Evolutionary conservation across 2,888 invertebrate species (phyloP).

Genomic region (Lasioglossum pauxillum): DNA sequence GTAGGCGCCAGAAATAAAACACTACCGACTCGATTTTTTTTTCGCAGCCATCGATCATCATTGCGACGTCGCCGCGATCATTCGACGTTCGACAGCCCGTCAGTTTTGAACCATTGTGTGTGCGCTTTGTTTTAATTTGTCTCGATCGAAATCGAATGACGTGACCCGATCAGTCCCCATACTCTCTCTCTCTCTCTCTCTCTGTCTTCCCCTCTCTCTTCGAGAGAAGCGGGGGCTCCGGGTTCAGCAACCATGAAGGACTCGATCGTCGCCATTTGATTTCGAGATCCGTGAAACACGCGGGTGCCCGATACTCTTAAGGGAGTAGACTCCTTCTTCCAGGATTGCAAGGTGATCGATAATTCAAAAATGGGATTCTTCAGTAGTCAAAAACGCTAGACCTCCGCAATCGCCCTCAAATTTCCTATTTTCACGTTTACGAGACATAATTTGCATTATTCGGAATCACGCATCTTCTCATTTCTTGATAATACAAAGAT

Average conservation of each 20-base stretch:
- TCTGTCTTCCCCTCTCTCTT: neutral
- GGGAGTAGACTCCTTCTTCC: no score
- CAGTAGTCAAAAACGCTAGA: no score
- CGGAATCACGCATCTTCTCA: no score
- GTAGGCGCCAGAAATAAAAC: constrained; percentile 49
- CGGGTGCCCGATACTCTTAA: constrained; percentile 51
- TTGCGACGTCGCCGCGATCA: neutral
- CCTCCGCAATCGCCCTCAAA: no score
- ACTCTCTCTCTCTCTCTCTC: neutral
- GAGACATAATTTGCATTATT: no score
- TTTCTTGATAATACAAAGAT: no score
- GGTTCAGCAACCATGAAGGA: neutral
- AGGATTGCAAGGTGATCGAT: no score
- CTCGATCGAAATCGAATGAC: constrained; percentile 46
- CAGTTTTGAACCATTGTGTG: constrained; percentile 29
- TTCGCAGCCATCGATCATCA: constrained; percentile 38
- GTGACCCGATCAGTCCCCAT: neutral
- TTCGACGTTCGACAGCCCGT: constrained; percentile 15
- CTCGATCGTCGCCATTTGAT: constrained; percentile 59
- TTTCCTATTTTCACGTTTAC: no score
- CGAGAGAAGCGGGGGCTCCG: neutral
- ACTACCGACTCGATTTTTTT: constrained; percentile 18
- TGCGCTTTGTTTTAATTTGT: constrained; percentile 10
- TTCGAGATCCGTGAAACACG: constrained; percentile 43
- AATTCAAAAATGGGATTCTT: no score